phyloP scores from a whole-genome alignment of 2,113 vertebrate species.

The Triplophysa dalaica region DNA sequence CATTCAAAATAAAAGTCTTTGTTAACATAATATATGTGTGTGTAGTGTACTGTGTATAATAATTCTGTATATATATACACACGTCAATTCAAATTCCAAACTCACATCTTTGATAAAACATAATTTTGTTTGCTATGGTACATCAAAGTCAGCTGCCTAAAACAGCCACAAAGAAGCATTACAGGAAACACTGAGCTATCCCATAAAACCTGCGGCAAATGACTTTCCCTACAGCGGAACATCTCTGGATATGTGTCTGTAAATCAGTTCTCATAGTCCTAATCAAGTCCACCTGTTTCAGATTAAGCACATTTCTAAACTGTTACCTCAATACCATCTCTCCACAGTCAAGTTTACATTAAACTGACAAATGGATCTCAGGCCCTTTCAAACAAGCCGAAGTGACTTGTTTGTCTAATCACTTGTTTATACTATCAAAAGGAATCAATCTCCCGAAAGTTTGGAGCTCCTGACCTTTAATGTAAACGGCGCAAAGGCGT shows the following conservation, averaged over 20 bases:
- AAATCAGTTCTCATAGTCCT: conserved; percentile 38
- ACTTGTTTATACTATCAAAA: conserved; percentile 38
- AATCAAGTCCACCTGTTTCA: conserved; percentile 40
- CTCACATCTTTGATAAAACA: too few relatives aligned
- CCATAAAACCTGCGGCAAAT: conserved; percentile 6
- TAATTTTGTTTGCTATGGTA: too few relatives aligned
- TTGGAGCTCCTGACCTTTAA: conserved; percentile 39
- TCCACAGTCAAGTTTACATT: conserved; percentile 31
- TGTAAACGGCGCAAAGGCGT: conserved; percentile 10
- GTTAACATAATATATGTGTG: too few relatives aligned
- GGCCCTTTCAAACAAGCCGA: conserved; percentile 41
- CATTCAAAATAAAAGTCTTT: too few relatives aligned
- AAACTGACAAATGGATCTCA: conserved; percentile 34
- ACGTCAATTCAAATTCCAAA: too few relatives aligned
- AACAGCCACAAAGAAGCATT: too few relatives aligned
- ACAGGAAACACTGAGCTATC: too few relatives aligned
- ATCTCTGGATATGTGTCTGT: conserved; percentile 33
- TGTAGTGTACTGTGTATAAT: too few relatives aligned
- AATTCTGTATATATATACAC: too few relatives aligned
- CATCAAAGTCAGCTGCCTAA: too few relatives aligned
- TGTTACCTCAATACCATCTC: conserved; percentile 26
- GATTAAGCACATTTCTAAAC: conserved; percentile 36
- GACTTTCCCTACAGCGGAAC: conserved; percentile 29
- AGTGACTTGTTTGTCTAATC: conserved; percentile 32
- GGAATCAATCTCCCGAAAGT: conserved; percentile 28